Evolutionary conservation across 2,113 vertebrate species (phyloP), one percentile per base, ranked within the genome.

Genomic region (Gopherus flavomarginatus): DNA sequence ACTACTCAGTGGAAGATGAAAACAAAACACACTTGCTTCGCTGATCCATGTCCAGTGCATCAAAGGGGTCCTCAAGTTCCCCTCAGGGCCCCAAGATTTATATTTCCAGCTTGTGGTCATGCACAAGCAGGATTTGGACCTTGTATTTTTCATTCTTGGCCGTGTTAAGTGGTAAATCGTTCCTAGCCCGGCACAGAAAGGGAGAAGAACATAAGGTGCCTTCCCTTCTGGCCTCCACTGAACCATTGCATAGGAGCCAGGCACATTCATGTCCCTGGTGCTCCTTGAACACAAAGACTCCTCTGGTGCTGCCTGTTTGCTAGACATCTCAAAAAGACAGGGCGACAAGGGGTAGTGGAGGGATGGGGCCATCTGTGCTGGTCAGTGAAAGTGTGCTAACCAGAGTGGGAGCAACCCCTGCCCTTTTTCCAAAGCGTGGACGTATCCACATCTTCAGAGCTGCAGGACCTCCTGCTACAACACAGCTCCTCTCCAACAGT

Each of bases 371-470:
- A 24, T 77, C 72, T 42, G 12, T 3, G 21, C 8, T 27, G 62
- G 53, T 1, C 0, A 80, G 77, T 7, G 89, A 86, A 92, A 86
- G 1, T 69, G 17, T 0, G 0, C 21, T 24, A 1, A 49, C 29
- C 31, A 50, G 24, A 78, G 24, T 24, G 11, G 42, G 38, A 26
- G 11, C 38, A 47, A 26, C 6, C 8, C n/a, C 62, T 49, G 26
- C n/a, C 3, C 0, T 5, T 72, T 26, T 35, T 69, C 78, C 6
- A 0, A 86, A 80, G 19, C n/a, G 75, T 26, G 86, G 3, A 14
- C 85, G 16, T 0, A 0, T 4, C 62, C 86, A 8, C 0, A 0
- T 54, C 77, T 82, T 85, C 54, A 84, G 38, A 62, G 84, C 29
- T 13, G 27, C 24, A 42, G 53, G 3, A 6, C 29, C 8, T 90